These are phyloP conservation scores for Sebastes kiyomatsui DNA, from an alignment of 2,797 vertebrate species.

Conservation along the genomic window DNA sequence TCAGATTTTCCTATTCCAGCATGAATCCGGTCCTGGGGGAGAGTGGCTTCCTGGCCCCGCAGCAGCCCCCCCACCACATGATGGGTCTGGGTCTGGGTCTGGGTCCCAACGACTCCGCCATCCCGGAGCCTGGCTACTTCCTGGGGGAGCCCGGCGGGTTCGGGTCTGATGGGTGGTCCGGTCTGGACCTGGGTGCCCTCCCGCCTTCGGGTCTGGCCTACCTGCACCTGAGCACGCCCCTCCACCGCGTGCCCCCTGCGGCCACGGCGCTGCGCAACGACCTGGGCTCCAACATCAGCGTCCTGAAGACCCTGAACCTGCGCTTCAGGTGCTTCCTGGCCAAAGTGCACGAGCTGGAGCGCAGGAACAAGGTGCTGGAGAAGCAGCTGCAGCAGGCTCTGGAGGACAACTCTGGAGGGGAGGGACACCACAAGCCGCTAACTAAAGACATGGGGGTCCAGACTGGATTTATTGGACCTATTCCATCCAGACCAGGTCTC, in stretches of 20 bases:
- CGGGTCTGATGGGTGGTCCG: conserved; percentile 61
- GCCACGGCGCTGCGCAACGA: conserved; percentile 91
- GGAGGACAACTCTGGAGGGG: conserved; percentile 65
- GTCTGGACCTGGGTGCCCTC: conserved; percentile 71
- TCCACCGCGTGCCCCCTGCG: conserved; percentile 71
- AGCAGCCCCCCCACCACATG: conserved; percentile 68
- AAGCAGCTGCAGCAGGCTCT: conserved; percentile 90
- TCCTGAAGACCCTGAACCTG: conserved; percentile 92
- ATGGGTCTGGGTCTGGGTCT: not conserved
- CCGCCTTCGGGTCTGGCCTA: conserved; percentile 70
- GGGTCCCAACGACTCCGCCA: conserved; percentile 61
- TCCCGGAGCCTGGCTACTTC: conserved; percentile 69
- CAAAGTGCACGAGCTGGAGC: conserved; percentile 92
- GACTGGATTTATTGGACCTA: conserved; percentile 84
- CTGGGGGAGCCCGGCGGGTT: conserved; percentile 67
- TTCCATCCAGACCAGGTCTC: conserved; percentile 66
- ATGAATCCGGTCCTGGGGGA: conserved; percentile 91
- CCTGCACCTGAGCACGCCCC: conserved; percentile 63
- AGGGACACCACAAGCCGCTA: conserved; percentile 63
- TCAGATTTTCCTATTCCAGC: conserved; percentile 79
- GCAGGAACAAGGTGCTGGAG: conserved; percentile 91
- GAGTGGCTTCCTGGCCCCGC: conserved; percentile 83
- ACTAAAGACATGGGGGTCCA: conserved; percentile 87
- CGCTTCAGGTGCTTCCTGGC: conserved; percentile 93
- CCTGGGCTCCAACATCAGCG: conserved; percentile 93